Base-by-base conservation (phyloP, 2,113 vertebrate species). In the Gnathonemus echidnorhynchus region DNA sequence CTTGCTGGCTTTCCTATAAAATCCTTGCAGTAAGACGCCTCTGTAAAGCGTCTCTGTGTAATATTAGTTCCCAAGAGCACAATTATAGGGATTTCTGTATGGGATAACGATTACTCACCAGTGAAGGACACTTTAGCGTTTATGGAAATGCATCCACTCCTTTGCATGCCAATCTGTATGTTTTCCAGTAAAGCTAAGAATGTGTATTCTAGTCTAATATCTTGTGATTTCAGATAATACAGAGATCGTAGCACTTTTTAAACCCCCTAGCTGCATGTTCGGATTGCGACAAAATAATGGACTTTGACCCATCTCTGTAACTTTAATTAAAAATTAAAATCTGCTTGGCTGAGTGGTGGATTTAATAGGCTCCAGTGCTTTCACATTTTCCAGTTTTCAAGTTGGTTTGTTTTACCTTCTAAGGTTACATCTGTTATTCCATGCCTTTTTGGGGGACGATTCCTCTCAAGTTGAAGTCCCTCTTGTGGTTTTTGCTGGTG, bases 301-400 rank as follows among this genome's bases (percentile, higher is more conserved):
- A 80, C 74, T 19, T 80, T 80, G 35, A 19, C 31, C 74, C 31
- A 5, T 39, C 35, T 42, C 74, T 80, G 74, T 42, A 42, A 80
- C 74, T 80, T 80, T 19, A 80, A 80, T 80, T 42, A 42, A 80
- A 42, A 80, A 80, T 80, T 80, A 42, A 80, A 80, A 80, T 80
- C 17, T 19, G 74, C 17, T 39, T 80, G 74, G 74, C 74, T 42
- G 13, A 19, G 27, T 39, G 10, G 31, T 77, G 70, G 35, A 19
- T 80, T 39, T 80, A 35, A 39, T 42, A 19, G 35, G 74, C 35
- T 80, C 35, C 31, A 80, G 15, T 80, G 74, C 74, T 17, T 80
- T 42, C 35, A 5, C 27, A 39, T 77, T 31, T 35, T 15, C 35
- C 31, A 39, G 27, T 39, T 77, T 77, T 39, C 53, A 39, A 77